phyloP scores from a whole-genome alignment of 2,888 invertebrate species.

The Tenthredo amoena region DNA sequence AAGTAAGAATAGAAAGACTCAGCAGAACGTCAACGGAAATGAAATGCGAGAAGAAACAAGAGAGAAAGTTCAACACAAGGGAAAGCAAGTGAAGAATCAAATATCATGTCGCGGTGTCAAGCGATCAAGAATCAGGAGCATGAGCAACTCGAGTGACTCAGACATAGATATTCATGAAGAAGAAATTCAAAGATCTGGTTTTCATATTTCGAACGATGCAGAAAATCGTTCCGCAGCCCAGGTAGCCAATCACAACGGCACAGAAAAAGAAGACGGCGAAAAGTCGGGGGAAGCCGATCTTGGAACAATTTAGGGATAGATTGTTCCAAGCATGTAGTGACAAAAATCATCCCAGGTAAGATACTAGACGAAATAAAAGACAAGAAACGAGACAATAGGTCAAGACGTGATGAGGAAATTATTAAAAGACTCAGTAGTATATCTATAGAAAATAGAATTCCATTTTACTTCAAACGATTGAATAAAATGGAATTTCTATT shows the following conservation, averaged over 20 bases:
- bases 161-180: background rate
- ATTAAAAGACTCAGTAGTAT: constrained; percentile 24
- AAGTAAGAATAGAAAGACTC: too few relatives aligned
- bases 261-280: background rate
- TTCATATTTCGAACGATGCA: background rate
- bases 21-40: too few relatives aligned
- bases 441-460: constrained; percentile 3
- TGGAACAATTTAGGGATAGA: constrained; percentile 38
- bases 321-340: constrained; percentile 16
- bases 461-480: constrained; percentile 26
- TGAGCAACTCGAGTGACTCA: constrained; percentile 13
- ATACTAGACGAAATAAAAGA: background rate
- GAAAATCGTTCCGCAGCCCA: constrained; percentile 5
- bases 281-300: constrained; percentile 35
- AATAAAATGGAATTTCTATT: constrained; percentile 17
- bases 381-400: constrained; percentile 18
- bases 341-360: constrained; percentile 20
- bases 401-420: constrained; percentile 13
- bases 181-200: background rate
- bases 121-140: constrained; percentile 12
- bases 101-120: background rate
- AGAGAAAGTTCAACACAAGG: background rate
- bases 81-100: background rate
- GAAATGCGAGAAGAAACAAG: too few relatives aligned
- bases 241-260: background rate